phyloP scores from a whole-genome alignment of 2,113 vertebrate species.

The Pionites leucogaster region DNA sequence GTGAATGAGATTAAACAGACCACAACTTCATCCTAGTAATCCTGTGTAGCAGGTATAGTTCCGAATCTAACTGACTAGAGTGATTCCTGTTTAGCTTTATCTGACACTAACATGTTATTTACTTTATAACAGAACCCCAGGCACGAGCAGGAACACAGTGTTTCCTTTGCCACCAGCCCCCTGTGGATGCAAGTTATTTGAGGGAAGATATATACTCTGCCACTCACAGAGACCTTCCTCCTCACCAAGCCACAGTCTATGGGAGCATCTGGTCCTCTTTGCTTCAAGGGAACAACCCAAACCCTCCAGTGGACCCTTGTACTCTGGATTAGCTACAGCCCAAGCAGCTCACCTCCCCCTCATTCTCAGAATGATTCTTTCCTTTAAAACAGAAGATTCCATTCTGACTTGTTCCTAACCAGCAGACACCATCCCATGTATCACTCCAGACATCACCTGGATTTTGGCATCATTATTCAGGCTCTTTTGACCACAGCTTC shows the following conservation, averaged over 20 bases:
- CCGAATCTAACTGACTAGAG: not conserved
- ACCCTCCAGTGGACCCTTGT: not conserved
- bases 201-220: not conserved
- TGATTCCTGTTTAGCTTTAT: not conserved
- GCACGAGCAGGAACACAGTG: fast-evolving
- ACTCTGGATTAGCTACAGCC: not conserved
- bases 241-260: fast-evolving
- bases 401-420: not conserved
- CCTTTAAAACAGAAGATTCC: not conserved
- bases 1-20: not conserved
- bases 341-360: not conserved
- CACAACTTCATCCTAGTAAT: not conserved
- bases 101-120: too few species aligned
- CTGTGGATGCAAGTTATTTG: not conserved
- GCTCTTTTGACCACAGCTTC: not conserved
- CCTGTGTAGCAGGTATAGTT: not conserved
- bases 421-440: not conserved
- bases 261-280: fast-evolving
- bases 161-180: not conserved
- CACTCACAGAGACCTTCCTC: not conserved
- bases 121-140: not conserved
- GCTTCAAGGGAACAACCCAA: fast-evolving
- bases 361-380: not conserved
- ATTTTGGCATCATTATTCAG: not conserved
- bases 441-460: not conserved